These are phyloP conservation scores for Noturus placidus DNA, from an alignment of 2,113 vertebrate genomes.

Conservation along the genomic window DNA sequence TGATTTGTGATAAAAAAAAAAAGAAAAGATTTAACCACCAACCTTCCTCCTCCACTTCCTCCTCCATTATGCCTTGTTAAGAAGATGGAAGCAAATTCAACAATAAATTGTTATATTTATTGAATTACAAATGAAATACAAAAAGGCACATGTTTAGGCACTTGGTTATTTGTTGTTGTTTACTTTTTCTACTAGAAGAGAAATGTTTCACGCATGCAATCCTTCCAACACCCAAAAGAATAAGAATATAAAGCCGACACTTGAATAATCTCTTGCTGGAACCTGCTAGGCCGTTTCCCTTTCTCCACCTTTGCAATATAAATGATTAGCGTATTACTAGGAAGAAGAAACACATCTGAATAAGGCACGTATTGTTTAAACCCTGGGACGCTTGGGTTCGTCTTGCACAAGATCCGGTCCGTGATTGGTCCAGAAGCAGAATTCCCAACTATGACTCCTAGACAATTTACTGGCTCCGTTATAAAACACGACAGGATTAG, in stretches of 20 bases:
- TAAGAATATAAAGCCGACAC: conserved; percentile 65
- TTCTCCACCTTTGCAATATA: conserved; percentile 49
- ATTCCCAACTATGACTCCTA: neutral
- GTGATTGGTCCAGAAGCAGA: neutral
- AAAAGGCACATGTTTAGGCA: conserved; percentile 67
- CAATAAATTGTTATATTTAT: conserved; percentile 75
- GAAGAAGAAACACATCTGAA: conserved; percentile 58
- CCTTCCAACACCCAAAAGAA: conserved; percentile 29
- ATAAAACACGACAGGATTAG: conserved; percentile 49
- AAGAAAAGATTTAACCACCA: too few species aligned
- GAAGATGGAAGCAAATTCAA: conserved; percentile 56
- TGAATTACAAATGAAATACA: conserved; percentile 73
- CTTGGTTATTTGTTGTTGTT: conserved; percentile 36
- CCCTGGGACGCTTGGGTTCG: conserved; percentile 40
- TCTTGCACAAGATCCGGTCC: neutral
- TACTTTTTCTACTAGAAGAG: conserved; percentile 44
- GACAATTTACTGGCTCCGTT: conserved; percentile 25
- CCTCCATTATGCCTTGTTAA: neutral
- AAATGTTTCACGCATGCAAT: conserved; percentile 60
- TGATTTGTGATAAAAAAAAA: too few species aligned
- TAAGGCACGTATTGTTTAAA: conserved; percentile 72
- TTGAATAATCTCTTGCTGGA: conserved; percentile 71
- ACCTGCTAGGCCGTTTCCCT: conserved; percentile 46
- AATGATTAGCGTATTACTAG: conserved; percentile 52
- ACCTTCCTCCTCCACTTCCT: neutral